A percentile compares a stretch with the other conserved stretches of the same genome.
phyloP scores from a whole-genome alignment of 1,140 invertebrate species.

The Parasteatoda tepidariorum region DNA sequence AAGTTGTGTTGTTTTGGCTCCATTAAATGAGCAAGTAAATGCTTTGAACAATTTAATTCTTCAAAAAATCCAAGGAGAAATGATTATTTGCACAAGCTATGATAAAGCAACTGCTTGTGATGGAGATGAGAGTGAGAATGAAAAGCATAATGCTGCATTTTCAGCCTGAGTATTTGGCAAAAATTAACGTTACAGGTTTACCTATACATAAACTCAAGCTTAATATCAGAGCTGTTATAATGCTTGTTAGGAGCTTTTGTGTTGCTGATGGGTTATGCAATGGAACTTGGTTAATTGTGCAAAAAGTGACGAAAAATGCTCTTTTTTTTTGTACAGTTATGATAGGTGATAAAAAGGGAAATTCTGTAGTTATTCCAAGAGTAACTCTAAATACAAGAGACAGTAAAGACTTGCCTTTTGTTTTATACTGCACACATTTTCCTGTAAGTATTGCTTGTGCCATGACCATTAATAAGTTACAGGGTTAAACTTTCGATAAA shows the following conservation, averaged over 20 bases:
- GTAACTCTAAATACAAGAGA: constrained; percentile 9
- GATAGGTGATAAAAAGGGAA: neutral
- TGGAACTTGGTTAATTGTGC: no score
- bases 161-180: no score
- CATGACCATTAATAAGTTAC: constrained; percentile 74
- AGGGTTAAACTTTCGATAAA: constrained; percentile 69
- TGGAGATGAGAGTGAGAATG: no score
- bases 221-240: constrained; percentile 67
- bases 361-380: no score
- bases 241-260: constrained; percentile 68
- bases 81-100: neutral
- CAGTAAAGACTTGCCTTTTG: constrained; percentile 59
- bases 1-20: no score
- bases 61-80: neutral
- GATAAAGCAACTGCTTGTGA: neutral
- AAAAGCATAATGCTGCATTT: constrained; percentile 64
- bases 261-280: constrained; percentile 65
- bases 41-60: no score
- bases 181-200: no score
- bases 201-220: constrained; percentile 67
- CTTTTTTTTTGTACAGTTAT: neutral
- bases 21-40: no score
- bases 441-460: constrained; percentile 70
- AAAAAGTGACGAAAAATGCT: constrained; percentile 61
- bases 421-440: constrained; percentile 71